These are phyloP conservation scores for Hephaestus fuliginosus DNA, from an alignment of 2,797 vertebrate species.

Conservation along the genomic window DNA sequence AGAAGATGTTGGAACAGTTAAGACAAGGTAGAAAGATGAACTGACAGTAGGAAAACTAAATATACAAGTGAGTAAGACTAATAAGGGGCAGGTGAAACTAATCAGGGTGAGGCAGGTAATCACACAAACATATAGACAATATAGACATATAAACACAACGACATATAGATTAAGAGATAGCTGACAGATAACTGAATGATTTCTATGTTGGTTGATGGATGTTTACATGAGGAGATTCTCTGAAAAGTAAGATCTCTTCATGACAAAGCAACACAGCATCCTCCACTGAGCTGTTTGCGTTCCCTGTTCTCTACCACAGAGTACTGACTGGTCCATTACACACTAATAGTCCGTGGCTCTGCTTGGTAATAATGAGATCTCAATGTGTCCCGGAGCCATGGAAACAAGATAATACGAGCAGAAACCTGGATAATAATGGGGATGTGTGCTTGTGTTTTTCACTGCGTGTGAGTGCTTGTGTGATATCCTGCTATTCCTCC, in stretches of 20 bases:
- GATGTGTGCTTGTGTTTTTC: slow-evolving; percentile 39
- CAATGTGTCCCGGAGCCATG: slow-evolving; percentile 60
- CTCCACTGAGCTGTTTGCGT: slow-evolving; percentile 32
- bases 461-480: slow-evolving; percentile 27
- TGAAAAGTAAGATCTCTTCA: neutral
- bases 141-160: too few species aligned
- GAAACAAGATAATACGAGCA: slow-evolving; percentile 59
- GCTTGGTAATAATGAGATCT: slow-evolving; percentile 54
- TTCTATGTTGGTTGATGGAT: neutral
- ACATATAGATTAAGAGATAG: neutral
- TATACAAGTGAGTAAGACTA: too few species aligned
- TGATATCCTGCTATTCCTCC: slow-evolving; percentile 26
- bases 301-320: slow-evolving; percentile 15
- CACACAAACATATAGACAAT: too few species aligned
- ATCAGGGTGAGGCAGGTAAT: too few species aligned
- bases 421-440: slow-evolving; percentile 48
- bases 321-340: slow-evolving; percentile 57
- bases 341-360: slow-evolving; percentile 45
- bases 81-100: too few species aligned
- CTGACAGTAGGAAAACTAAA: too few species aligned
- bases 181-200: slow-evolving; percentile 7
- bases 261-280: slow-evolving; percentile 30
- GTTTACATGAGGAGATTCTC: slow-evolving; percentile 8
- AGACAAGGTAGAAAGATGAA: too few species aligned
- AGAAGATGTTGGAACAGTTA: too few species aligned